Conservation (phyloP, 2,888 invertebrate genomes). For the Tridacna gigas region DNA sequence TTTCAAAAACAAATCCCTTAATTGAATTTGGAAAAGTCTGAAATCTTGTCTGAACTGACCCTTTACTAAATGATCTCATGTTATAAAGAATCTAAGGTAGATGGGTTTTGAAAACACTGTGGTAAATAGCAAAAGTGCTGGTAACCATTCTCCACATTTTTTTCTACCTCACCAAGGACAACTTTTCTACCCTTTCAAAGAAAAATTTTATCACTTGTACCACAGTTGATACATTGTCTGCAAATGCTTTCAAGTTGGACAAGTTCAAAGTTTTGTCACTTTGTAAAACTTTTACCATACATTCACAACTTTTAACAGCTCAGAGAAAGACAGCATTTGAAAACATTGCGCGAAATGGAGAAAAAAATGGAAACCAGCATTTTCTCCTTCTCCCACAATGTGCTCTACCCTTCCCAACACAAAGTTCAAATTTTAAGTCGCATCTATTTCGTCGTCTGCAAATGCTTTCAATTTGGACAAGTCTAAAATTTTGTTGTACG, state of each 20-base stretch:
- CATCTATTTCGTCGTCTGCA: neutral
- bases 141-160: neutral
- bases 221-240: neutral
- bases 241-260: neutral
- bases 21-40: too few species aligned
- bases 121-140: neutral
- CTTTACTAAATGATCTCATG: too few species aligned
- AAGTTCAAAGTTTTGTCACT: too few species aligned
- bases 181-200: too few species aligned
- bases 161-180: too few species aligned
- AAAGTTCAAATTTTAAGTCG: neutral
- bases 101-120: neutral
- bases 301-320: neutral
- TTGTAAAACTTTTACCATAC: neutral
- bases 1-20: too few species aligned
- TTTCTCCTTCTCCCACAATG: neutral
- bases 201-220: too few species aligned
- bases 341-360: neutral
- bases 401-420: neutral
- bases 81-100: too few species aligned
- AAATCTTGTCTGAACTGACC: too few species aligned
- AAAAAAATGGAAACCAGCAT: neutral
- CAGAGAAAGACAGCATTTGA: neutral
- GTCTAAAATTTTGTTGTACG: neutral
- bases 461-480: neutral